These are phyloP conservation scores for Hymenopus coronatus DNA, from an alignment of 2,888 invertebrate species.

Conservation along the genomic window DNA sequence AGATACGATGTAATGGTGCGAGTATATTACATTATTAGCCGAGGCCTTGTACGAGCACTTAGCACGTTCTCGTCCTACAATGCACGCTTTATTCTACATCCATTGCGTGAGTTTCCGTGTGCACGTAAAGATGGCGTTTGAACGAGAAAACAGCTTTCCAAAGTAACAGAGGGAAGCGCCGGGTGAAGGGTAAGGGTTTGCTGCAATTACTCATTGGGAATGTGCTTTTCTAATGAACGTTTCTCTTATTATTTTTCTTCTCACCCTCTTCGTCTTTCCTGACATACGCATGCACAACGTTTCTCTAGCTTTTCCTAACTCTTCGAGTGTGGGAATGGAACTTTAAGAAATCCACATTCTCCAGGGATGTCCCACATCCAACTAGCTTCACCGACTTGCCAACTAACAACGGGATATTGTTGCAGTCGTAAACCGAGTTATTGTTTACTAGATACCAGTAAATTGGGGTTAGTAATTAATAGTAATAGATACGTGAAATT, in stretches of 20 bases:
- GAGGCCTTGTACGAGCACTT: background rate
- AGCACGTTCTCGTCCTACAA: background rate
- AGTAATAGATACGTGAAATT: no score
- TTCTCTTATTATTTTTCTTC: slow-evolving; percentile 10
- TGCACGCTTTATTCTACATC: background rate
- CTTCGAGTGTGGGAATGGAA: background rate
- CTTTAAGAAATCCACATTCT: background rate
- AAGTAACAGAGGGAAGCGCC: slow-evolving; percentile 16
- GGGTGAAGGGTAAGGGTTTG: slow-evolving; percentile 26
- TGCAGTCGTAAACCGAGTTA: no score
- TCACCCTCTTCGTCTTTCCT: slow-evolving; percentile 3
- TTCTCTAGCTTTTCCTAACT: background rate
- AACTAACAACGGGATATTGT: no score
- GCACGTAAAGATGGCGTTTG: slow-evolving; percentile 26
- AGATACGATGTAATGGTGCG: no score
- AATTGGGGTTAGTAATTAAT: no score
- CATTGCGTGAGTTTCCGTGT: background rate
- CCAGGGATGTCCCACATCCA: background rate
- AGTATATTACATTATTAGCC: no score
- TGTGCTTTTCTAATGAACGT: slow-evolving; percentile 35
- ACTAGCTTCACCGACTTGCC: background rate
- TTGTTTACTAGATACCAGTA: no score
- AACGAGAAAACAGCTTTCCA: slow-evolving; percentile 32
- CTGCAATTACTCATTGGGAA: slow-evolving; percentile 34
- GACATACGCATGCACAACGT: background rate